Evolutionary conservation across 2,113 vertebrate species (phyloP), one percentile per base, ranked within the genome.

Genomic region (Diadophis punctatus): DNA sequence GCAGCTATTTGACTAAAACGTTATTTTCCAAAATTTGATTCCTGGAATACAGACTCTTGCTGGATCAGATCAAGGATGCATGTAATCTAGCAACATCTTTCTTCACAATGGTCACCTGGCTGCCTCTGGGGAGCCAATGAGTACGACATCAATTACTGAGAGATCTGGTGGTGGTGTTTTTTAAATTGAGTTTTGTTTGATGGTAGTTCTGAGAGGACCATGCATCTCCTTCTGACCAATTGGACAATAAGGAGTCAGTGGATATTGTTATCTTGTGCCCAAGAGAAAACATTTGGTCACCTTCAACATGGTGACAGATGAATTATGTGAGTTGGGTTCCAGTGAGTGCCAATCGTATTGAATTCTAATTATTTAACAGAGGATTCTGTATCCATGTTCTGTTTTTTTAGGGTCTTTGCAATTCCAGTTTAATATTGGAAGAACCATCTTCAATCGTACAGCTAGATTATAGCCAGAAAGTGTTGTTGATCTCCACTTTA

Each of bases 381-480:
- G 7, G 88, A 49, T 52, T 1, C 8, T 95, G 8, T 88, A 68
- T 93, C 52, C 87, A 88, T 7, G 51, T 9, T 90, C 0, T 95
- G 0, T 95, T 90, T 93, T 90, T 92, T 22, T 22, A 99, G 99
- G 99, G 99, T 8, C 92, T 97, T 91, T 99, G 99, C 96, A 98
- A 97, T 84, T 98, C 99, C 2, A 97, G 96, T 87, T 93, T 99
- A 93, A 96, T 99, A 88, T 87, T 99, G 88, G 99, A 99, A 94
- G 99, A 99, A 95, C 93, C 98, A 0, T 98, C 98, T 39, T 98
- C 98, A 0, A 97, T 99, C 56, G 99, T 99, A 10, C 99, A 99
- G 96, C 92, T 99, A 96, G 99, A 99, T 90, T 99, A 99, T 95
- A 98, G 97, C 96, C 99, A 99, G 96, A 99, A 98, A 93, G 97